phyloP scores from a whole-genome alignment of 2,888 invertebrate genomes.

The Tyria jacobaeae region DNA sequence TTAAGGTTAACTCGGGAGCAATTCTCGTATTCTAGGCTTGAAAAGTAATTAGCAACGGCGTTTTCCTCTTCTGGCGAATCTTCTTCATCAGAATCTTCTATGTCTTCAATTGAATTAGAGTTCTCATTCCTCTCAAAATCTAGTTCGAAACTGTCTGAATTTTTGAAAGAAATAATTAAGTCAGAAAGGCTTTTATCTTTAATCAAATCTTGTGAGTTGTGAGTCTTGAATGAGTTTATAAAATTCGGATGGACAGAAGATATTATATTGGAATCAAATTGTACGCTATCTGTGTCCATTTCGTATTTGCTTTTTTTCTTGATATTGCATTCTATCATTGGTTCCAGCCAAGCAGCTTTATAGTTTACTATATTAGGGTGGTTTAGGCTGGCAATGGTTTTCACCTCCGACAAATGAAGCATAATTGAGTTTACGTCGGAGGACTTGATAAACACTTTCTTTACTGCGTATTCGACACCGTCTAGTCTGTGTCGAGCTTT shows the following conservation, averaged over 20 bases:
- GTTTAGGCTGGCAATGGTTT: conserved; percentile 91
- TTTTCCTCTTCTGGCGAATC: conserved; percentile 60
- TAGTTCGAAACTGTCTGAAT: conserved; percentile 68
- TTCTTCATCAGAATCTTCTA: conserved; percentile 66
- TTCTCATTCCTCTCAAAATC: conserved; percentile 43
- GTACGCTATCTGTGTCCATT: conserved; percentile 76
- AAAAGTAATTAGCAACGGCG: conserved; percentile 70
- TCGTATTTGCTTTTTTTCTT: conserved; percentile 70
- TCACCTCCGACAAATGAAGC: conserved; percentile 91
- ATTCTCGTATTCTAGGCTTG: conserved; percentile 69
- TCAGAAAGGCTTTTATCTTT: conserved; percentile 74
- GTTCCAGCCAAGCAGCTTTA: conserved; percentile 94
- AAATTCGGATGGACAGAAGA: conserved; percentile 75
- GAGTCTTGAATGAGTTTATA: conserved; percentile 81
- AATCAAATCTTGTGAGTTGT: conserved; percentile 77
- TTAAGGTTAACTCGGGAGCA: conserved; percentile 83
- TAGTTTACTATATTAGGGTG: conserved; percentile 94
- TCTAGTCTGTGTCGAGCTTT: conserved; percentile 92
- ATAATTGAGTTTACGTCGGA: conserved; percentile 88
- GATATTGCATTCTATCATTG: conserved; percentile 82
- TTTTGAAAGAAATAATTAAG: conserved; percentile 76
- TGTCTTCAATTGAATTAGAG: conserved; percentile 60
- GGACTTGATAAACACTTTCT: conserved; percentile 90
- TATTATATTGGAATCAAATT: conserved; percentile 63
- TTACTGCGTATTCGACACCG: conserved; percentile 92